Conservation (phyloP, 2,888 invertebrate genomes). For the Euzophera pinguis region DNA sequence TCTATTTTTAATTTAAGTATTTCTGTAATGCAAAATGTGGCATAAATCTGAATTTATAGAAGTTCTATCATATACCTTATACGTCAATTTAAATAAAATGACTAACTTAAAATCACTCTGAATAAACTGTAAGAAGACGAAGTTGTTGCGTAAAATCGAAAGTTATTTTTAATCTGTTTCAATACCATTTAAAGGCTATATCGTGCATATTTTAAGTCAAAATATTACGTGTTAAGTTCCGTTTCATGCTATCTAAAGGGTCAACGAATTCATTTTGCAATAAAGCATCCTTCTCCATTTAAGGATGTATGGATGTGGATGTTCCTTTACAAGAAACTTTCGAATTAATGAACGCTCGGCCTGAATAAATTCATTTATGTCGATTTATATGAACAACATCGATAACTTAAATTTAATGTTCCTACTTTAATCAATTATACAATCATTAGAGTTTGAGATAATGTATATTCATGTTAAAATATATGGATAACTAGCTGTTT, state of each 20-base stretch:
- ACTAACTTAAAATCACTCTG: no score
- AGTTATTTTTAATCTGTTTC: constrained; percentile 7
- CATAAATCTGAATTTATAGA: no score
- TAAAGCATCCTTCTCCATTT: constrained; percentile 10
- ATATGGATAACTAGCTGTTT: no score
- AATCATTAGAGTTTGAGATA: no score
- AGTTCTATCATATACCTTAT: no score
- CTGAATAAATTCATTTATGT: background rate
- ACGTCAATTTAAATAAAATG: no score
- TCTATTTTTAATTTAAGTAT: no score
- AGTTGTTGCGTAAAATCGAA: background rate
- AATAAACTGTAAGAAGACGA: background rate
- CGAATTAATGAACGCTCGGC: background rate
- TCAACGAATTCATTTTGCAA: constrained; percentile 9
- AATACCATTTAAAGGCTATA: background rate
- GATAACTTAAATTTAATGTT: no score
- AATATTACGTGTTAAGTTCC: constrained; percentile 2
- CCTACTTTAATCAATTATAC: no score
- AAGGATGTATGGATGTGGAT: constrained; percentile 1
- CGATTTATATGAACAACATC: background rate
- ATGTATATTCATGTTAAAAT: no score
- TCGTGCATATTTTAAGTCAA: background rate
- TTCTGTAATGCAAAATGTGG: no score
- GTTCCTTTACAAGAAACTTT: constrained; percentile 5
- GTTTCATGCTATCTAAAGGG: constrained; percentile 1